A percentile compares a stretch with the other conserved stretches of the same genome.
Evolutionary conservation across 2,888 invertebrate species (phyloP).

Genomic region (Agrenia bidenticulata): DNA sequence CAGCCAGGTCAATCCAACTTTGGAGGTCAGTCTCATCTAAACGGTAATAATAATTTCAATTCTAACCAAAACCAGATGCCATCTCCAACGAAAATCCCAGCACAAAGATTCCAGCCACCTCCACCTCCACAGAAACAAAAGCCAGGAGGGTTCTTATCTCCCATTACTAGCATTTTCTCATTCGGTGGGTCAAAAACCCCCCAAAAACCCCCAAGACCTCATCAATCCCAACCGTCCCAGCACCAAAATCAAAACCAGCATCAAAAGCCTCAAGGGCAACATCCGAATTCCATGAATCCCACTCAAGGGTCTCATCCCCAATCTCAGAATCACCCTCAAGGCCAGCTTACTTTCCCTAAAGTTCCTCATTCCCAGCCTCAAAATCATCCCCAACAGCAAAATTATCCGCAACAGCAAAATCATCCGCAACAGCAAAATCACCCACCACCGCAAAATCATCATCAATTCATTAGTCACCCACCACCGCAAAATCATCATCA

Average conservation of each 20-base stretch:
- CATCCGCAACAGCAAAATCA: conserved; percentile 1
- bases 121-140: conserved; percentile 16
- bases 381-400: conserved; percentile 3
- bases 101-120: conserved; percentile 37
- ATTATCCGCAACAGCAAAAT: not conserved
- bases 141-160: not conserved
- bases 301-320: not conserved
- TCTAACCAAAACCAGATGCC: not conserved
- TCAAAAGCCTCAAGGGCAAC: not conserved
- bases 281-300: not conserved
- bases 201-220: not conserved
- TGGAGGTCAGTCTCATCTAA: too few relatives aligned
- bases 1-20: too few relatives aligned
- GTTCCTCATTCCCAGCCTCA: not conserved
- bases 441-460: not conserved
- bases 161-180: not conserved
- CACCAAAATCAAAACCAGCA: conserved; percentile 1
- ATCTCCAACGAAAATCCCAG: conserved; percentile 32
- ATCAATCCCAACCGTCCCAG: not conserved
- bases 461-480: not conserved
- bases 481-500: not conserved
- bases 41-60: not conserved
- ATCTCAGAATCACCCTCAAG: conserved; percentile 16
- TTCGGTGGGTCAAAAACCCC: too few relatives aligned
- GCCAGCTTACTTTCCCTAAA: conserved; percentile 15